These are phyloP conservation scores for Cetoscarus ocellatus DNA, from an alignment of 2,797 vertebrate species.

Conservation along the genomic window DNA sequence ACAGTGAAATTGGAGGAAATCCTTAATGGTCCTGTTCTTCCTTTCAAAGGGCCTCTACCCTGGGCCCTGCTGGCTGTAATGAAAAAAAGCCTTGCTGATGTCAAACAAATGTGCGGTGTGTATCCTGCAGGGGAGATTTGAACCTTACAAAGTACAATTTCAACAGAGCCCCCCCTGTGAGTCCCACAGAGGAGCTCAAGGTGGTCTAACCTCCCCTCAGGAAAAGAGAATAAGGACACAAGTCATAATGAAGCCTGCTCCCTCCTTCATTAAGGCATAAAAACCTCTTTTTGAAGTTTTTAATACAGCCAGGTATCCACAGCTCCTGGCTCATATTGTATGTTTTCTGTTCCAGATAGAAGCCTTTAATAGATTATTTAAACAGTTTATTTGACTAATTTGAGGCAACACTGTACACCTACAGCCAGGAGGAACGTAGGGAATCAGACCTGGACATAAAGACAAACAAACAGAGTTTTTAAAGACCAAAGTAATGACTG, in stretches of 20 bases:
- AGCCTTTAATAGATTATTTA: conserved; percentile 73
- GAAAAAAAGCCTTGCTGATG: conserved; percentile 47
- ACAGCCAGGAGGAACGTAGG: conserved; percentile 64
- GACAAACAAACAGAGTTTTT: conserved; percentile 73
- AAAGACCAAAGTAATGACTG: conserved; percentile 71
- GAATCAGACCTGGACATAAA: conserved; percentile 71
- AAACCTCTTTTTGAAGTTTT: conserved; percentile 54
- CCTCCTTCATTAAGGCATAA: conserved; percentile 70
- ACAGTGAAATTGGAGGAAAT: conserved; percentile 75
- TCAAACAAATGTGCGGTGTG: conserved; percentile 44
- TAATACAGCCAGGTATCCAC: conserved; percentile 65
- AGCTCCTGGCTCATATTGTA: conserved; percentile 51
- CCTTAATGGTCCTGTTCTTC: conserved; percentile 63
- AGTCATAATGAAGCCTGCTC: conserved; percentile 36
- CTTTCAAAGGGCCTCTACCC: conserved; percentile 57
- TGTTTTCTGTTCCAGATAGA: conserved; percentile 69
- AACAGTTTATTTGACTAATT: conserved; percentile 51
- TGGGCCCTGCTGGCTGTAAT: conserved; percentile 19
- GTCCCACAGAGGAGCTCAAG: conserved; percentile 18
- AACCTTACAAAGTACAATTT: conserved; percentile 24
- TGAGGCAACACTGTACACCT: conserved; percentile 35
- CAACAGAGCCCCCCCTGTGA: conserved; percentile 29
- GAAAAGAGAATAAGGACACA: conserved; percentile 17
- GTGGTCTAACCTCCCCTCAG: conserved; percentile 30
- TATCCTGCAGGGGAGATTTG: conserved; percentile 18